Conservation (phyloP, 2,797 vertebrate genomes). For the Pseudocheirus occidentalis region DNA sequence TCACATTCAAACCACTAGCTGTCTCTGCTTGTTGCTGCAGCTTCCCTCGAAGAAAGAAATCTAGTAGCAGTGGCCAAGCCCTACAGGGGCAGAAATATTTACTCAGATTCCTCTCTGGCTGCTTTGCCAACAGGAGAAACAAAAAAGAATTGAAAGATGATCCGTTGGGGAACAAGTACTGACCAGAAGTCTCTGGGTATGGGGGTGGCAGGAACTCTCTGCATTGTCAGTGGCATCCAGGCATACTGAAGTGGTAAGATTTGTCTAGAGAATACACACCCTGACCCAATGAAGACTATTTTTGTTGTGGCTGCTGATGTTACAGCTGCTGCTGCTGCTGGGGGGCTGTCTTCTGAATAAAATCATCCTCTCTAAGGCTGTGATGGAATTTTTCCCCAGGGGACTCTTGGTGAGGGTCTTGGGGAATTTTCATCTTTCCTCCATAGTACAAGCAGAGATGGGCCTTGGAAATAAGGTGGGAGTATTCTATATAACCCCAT, state of each 20-base stretch:
- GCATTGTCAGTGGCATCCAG: not conserved
- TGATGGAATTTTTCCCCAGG: not conserved
- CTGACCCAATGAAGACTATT: not conserved
- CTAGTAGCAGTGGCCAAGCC: slow-evolving; percentile 47
- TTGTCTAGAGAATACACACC: not conserved
- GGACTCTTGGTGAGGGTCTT: not conserved
- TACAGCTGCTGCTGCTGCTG: not conserved
- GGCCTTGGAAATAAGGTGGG: not conserved
- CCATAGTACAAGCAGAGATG: not conserved
- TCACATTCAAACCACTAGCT: not conserved
- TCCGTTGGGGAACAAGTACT: not conserved
- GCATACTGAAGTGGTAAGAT: not conserved
- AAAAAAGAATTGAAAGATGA: slow-evolving; percentile 44
- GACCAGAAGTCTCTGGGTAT: slow-evolving; percentile 10
- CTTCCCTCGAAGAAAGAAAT: slow-evolving; percentile 6
- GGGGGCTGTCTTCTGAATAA: not conserved
- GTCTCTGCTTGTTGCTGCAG: slow-evolving; percentile 61
- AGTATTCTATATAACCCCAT: too few relatives aligned
- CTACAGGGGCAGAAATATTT: slow-evolving; percentile 33
- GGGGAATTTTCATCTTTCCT: slow-evolving; percentile 8
- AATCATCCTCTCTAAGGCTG: not conserved
- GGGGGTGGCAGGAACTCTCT: not conserved
- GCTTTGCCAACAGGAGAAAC: slow-evolving; percentile 47
- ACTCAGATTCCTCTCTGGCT: slow-evolving; percentile 14
- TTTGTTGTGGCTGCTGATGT: not conserved